Percentiles rank a stretch among this genome's conserved stretches.
These are phyloP conservation scores for Mylabris sibirica DNA, from an alignment of 2,888 invertebrate genomes.

Conservation along the genomic window DNA sequence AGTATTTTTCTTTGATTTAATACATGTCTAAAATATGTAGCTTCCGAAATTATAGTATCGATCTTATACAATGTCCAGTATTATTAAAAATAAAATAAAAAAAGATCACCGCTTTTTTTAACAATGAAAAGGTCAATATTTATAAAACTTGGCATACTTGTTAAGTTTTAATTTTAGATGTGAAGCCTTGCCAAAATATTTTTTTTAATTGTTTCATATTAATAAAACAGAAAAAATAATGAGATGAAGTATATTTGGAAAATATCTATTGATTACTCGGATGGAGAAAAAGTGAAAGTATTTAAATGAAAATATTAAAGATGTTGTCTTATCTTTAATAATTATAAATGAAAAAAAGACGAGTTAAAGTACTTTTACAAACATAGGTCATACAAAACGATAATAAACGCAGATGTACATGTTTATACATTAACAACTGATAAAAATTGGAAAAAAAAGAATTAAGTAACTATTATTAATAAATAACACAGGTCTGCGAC, in stretches of 20 bases:
- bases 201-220: neutral
- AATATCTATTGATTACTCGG: neutral
- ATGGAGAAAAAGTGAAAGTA: neutral
- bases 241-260: too few species aligned
- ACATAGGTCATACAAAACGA: neutral
- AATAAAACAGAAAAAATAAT: neutral
- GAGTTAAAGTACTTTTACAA: neutral
- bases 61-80: too few species aligned
- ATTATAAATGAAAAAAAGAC: neutral
- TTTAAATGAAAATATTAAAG: neutral
- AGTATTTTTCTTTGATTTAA: too few species aligned
- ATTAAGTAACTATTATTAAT: neutral
- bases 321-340: neutral
- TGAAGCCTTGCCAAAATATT: neutral
- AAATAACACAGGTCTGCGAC: too few species aligned
- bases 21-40: too few species aligned
- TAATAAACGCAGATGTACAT: neutral
- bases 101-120: too few species aligned
- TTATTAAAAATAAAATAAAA: too few species aligned
- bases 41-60: too few species aligned
- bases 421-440: neutral
- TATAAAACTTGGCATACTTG: conserved; percentile 8
- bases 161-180: neutral
- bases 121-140: neutral
- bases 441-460: neutral